Evolutionary conservation across 2,888 invertebrate species (phyloP).

Genomic region (Tholera decimalis): DNA sequence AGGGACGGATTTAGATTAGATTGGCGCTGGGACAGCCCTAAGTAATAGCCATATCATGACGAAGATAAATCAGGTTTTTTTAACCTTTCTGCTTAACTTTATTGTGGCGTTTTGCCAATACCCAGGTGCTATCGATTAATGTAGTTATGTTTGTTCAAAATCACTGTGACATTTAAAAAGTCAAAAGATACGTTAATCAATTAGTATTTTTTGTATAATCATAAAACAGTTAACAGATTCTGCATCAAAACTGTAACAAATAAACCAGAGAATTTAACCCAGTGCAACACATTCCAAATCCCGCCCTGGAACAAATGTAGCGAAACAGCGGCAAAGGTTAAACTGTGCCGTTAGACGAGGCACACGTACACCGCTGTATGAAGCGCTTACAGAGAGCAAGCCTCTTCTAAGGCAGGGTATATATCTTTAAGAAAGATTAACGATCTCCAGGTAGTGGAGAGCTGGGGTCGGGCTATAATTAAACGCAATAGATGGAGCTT

Average conservation of each 20-base stretch:
- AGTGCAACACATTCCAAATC: constrained; percentile 45
- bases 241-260: constrained; percentile 20
- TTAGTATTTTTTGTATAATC: no score
- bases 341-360: constrained; percentile 71
- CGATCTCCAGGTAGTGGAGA: constrained; percentile 88
- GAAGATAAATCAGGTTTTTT: constrained; percentile 59
- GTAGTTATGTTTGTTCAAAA: constrained; percentile 15
- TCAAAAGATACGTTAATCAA: background rate
- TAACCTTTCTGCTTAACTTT: constrained; percentile 20
- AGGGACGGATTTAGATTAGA: constrained; percentile 70
- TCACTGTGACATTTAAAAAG: background rate
- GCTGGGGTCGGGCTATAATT: constrained; percentile 85
- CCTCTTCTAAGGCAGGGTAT: constrained; percentile 83
- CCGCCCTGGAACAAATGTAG: constrained; percentile 64
- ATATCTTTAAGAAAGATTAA: constrained; percentile 91
- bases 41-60: constrained; percentile 56
- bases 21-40: constrained; percentile 36
- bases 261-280: constrained; percentile 2
- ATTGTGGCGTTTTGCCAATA: constrained; percentile 40
- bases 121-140: constrained; percentile 34
- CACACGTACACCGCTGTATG: constrained; percentile 76
- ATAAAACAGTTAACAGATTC: background rate
- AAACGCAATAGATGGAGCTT: constrained; percentile 90
- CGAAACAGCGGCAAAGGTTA: constrained; percentile 72
- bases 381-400: constrained; percentile 85